Evolutionary conservation across 2,888 invertebrate species (phyloP).

Genomic region (Euplagia quadripunctaria): DNA sequence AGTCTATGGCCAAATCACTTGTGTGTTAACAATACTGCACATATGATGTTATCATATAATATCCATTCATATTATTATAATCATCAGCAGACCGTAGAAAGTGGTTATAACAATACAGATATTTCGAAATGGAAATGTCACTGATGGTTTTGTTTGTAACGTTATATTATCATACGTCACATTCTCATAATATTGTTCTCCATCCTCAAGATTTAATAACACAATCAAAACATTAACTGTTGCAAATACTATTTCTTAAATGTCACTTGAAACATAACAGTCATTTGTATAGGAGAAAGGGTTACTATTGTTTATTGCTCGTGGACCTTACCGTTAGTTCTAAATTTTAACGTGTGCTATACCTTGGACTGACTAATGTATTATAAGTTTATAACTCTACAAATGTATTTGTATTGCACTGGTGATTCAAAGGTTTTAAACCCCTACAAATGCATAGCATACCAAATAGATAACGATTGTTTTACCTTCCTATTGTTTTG

Average conservation of each 20-base stretch:
- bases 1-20: conserved; percentile 48
- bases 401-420: conserved; percentile 41
- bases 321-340: conserved; percentile 61
- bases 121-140: conserved; percentile 45
- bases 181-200: conserved; percentile 2
- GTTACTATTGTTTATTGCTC: conserved; percentile 58
- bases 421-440: conserved; percentile 37
- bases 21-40: conserved; percentile 62
- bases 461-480: conserved; percentile 18
- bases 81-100: conserved; percentile 71
- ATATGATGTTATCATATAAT: conserved; percentile 70
- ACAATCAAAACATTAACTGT: not conserved
- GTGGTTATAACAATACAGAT: conserved; percentile 34
- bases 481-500: conserved; percentile 13
- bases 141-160: conserved; percentile 24
- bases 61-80: conserved; percentile 64
- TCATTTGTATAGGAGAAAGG: conserved; percentile 55
- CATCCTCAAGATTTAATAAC: not conserved
- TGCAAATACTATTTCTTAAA: conserved; percentile 8
- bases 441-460: conserved; percentile 13
- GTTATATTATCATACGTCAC: conserved; percentile 18
- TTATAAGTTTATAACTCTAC: conserved; percentile 27
- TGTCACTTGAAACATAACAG: conserved; percentile 37
- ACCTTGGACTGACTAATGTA: conserved; percentile 46
- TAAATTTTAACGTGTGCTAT: conserved; percentile 50